Conservation (phyloP, 2,113 vertebrate species). For the Dipodomys merriami region DNA sequence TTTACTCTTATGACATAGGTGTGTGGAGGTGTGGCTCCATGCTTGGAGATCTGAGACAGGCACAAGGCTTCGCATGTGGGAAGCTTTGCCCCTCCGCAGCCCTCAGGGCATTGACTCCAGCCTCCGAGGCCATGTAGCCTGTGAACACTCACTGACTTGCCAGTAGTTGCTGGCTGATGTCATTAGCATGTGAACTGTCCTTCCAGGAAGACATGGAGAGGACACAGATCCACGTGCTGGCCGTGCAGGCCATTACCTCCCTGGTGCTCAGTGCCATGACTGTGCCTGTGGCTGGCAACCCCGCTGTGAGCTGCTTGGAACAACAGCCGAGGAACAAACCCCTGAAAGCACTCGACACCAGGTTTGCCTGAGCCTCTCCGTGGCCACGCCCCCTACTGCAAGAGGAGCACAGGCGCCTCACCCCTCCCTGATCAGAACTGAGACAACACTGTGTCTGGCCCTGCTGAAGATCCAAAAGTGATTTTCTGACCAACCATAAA, state of each 20-base stretch:
- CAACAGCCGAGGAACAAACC: constrained; percentile 98
- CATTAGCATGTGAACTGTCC: constrained; percentile 13
- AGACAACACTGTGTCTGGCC: neutral
- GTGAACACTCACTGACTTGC: accelerated
- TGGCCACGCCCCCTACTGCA: neutral
- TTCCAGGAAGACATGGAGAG: constrained; percentile 96
- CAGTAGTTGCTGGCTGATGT: neutral
- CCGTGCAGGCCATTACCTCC: constrained; percentile 98
- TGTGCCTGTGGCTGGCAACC: constrained; percentile 96
- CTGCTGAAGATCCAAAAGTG: neutral
- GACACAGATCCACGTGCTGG: constrained; percentile 97
- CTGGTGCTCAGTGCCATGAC: constrained; percentile 99
- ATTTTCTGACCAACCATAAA: accelerated
- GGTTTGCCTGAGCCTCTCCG: constrained; percentile 82
- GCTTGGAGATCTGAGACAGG: neutral
- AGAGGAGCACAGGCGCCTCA: accelerated
- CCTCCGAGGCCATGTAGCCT: accelerated
- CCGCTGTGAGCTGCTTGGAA: constrained; percentile 96
- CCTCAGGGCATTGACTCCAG: neutral
- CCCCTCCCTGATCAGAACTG: neutral
- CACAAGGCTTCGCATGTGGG: neutral
- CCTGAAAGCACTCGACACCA: constrained; percentile 96
- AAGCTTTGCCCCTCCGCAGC: accelerated
- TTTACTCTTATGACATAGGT: neutral
- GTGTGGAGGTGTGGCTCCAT: too few relatives aligned